These are phyloP conservation scores for Anhinga anhinga DNA, from an alignment of 2,113 vertebrate genomes.

Conservation along the genomic window DNA sequence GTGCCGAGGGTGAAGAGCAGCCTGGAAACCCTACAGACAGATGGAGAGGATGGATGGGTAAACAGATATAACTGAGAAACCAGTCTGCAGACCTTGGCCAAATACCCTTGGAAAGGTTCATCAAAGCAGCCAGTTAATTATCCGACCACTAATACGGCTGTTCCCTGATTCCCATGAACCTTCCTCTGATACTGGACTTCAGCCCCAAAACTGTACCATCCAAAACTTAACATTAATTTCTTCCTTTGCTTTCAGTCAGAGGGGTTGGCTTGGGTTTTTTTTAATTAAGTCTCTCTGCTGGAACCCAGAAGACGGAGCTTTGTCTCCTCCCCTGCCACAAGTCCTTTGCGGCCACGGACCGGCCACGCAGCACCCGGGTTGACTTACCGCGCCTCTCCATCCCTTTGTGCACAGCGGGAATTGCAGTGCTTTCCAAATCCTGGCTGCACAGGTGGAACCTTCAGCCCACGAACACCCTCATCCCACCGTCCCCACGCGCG, in stretches of 20 bases:
- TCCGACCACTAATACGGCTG: not conserved
- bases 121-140: not conserved
- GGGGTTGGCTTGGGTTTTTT: not conserved
- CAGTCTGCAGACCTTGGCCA: not conserved
- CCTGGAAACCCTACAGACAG: not conserved
- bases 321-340: not conserved
- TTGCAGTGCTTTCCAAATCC: not conserved
- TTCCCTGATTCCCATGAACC: not conserved
- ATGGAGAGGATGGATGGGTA: not conserved
- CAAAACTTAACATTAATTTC: not conserved
- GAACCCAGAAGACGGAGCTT: not conserved
- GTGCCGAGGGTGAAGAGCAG: not conserved
- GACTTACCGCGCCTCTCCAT: rapidly evolving
- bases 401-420: not conserved
- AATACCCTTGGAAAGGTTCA: not conserved
- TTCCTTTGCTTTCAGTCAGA: not conserved
- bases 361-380: rapidly evolving
- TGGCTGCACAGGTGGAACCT: not conserved
- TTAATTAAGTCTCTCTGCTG: not conserved
- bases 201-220: not conserved
- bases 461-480: rapidly evolving
- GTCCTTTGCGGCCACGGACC: not conserved
- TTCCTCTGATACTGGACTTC: not conserved
- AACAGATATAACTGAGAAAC: not conserved
- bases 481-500: rapidly evolving